phyloP scores from a whole-genome alignment of 2,888 invertebrate genomes.

The Anoncus sp. region DNA sequence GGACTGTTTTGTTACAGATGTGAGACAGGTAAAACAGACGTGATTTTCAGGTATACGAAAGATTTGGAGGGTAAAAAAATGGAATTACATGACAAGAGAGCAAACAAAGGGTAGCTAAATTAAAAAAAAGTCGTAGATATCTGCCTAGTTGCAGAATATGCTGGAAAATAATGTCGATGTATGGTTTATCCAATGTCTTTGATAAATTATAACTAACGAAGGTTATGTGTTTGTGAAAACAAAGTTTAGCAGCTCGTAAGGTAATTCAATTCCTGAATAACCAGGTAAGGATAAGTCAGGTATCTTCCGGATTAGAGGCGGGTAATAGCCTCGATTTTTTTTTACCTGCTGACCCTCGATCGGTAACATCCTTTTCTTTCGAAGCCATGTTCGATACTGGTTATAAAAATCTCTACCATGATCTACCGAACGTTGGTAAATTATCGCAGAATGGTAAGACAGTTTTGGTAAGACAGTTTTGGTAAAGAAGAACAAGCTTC shows the following conservation, averaged over 20 bases:
- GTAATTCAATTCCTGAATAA: not conserved
- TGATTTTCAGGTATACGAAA: conserved; percentile 11
- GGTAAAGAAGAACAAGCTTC: conserved; percentile 9
- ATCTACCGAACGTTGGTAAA: conserved; percentile 1
- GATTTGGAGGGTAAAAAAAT: conserved; percentile 5
- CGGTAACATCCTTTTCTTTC: not conserved
- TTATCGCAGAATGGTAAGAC: not conserved
- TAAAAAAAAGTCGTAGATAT: no score
- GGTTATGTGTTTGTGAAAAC: not conserved
- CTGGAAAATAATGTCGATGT: no score
- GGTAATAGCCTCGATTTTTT: not conserved
- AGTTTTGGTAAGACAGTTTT: not conserved
- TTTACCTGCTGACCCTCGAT: not conserved
- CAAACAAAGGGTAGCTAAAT: no score
- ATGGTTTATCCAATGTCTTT: not conserved
- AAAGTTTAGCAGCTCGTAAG: not conserved
- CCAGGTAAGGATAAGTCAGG: not conserved
- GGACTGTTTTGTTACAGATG: conserved; percentile 20
- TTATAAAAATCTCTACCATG: no score
- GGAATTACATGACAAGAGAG: not conserved
- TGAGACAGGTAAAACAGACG: conserved; percentile 43
- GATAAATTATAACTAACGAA: not conserved
- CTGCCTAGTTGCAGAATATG: no score
- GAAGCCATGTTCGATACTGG: no score
- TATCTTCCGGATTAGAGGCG: not conserved